Base-by-base conservation (phyloP, 2,888 invertebrate genomes). In the Cheilosia scutellata region DNA sequence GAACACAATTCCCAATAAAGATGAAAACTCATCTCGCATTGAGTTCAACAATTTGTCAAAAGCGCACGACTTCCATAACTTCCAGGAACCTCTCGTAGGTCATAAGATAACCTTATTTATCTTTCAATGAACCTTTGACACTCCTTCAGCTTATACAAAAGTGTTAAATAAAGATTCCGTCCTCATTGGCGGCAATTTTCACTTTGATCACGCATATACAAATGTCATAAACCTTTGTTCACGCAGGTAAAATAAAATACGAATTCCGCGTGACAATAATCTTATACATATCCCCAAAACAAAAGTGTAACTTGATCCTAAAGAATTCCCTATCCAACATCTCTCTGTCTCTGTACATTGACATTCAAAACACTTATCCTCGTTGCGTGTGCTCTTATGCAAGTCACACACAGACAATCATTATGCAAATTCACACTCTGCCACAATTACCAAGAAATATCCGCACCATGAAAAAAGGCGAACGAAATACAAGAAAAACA, bases 401-500 rank as follows among this genome's bases (percentile, higher is more conserved):
- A 70, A 70, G 70, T 66, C 72, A 58, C 63, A 58, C 63, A 79
- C 49, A 57, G 20, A 57, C 13, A 27, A 65, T 71, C 76, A 82
- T 82, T 82, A 82, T 77, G 82, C 72, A 82, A 82, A 82, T 82
- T 72, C 72, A 60, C 76, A 77, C 66, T 60, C 76, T 60, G 66
- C 66, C 58, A 29, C 68, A 82, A 68, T 74, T 74, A 82, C 80
- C 79, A 27, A 62, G 74, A 62, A 60, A 63, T n/a, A 63, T 70
- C 49, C 63, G 16, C 13, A 25, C 20, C 25, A 20, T 25, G 27
- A 9, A n/a, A n/a, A n/a, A 20, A 42, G 37, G 13, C 40, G 27
- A 2, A 16, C 11, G 9, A 47, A 20, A 42, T 42, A 55, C 29
- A 31, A 55, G 0, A 53, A 33, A 11, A 49, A 55, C 7, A 25